Conservation (phyloP, 2,888 invertebrate genomes). For the Cosmorhoe ocellata region DNA sequence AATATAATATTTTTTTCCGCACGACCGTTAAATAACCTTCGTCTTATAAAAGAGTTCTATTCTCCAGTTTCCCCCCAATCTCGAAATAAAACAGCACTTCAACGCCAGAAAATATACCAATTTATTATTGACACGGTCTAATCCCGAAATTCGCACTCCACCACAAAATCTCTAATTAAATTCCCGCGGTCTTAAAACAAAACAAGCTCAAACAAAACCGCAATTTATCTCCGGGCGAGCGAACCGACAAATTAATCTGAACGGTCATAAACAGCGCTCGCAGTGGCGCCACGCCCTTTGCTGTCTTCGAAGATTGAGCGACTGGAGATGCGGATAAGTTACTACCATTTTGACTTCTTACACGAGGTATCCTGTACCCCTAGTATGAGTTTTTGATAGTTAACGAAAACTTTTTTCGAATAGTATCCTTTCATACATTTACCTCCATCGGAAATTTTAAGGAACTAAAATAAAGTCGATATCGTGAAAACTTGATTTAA, state of each 20-base stretch:
- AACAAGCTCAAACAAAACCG: slow-evolving; percentile 41
- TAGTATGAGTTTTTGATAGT: no score
- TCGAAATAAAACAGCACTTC: not conserved
- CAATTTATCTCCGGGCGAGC: slow-evolving; percentile 49
- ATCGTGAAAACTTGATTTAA: no score
- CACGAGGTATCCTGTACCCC: not conserved
- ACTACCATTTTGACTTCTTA: not conserved
- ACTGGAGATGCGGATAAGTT: slow-evolving; percentile 2
- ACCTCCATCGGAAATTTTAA: no score
- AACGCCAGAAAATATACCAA: not conserved
- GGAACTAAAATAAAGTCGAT: no score
- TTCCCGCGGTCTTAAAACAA: slow-evolving; percentile 41
- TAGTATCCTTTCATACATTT: no score
- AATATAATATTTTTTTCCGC: no score
- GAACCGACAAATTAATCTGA: slow-evolving; percentile 53
- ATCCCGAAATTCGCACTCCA: slow-evolving; percentile 8
- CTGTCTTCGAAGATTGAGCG: slow-evolving; percentile 20
- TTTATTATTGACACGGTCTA: slow-evolving; percentile 12
- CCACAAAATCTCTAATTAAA: slow-evolving; percentile 50
- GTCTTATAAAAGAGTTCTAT: not conserved
- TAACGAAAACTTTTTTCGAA: no score
- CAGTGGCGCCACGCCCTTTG: slow-evolving; percentile 27
- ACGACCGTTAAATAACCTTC: no score
- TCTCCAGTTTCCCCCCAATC: not conserved
- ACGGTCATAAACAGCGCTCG: slow-evolving; percentile 39